phyloP scores from a whole-genome alignment of 2,113 vertebrate genomes.

The Oryzias javanicus region DNA sequence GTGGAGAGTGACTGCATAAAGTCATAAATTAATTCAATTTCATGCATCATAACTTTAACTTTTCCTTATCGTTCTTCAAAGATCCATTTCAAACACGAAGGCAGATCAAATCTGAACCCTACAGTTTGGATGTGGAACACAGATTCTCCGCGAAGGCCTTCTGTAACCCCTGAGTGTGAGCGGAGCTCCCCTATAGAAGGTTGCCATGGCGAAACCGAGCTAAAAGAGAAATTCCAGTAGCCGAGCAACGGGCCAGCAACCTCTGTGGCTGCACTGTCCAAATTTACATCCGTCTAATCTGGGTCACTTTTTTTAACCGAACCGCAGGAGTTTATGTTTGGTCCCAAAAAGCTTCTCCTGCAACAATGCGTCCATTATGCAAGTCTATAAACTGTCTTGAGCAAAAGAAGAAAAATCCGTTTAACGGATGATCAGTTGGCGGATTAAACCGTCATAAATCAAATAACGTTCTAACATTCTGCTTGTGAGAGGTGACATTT shows the following conservation, averaged over 20 bases:
- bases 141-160: not conserved
- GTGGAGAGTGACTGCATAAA: not conserved
- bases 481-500: too few relatives aligned
- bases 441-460: too few relatives aligned
- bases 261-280: not conserved
- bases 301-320: slow-evolving; percentile 28
- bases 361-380: slow-evolving; percentile 30
- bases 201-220: slow-evolving; percentile 18
- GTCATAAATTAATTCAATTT: not conserved
- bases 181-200: not conserved
- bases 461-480: too few relatives aligned
- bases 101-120: too few relatives aligned
- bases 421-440: too few relatives aligned
- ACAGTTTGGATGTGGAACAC: not conserved
- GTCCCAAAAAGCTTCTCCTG: slow-evolving; percentile 2
- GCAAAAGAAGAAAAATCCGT: too few relatives aligned
- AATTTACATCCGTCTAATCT: slow-evolving; percentile 25
- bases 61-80: too few relatives aligned
- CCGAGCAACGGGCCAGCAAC: slow-evolving; percentile 24
- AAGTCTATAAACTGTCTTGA: too few relatives aligned
- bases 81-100: too few relatives aligned
- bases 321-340: not conserved
- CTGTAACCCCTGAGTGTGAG: not conserved
- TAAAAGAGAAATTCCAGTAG: slow-evolving; percentile 18
- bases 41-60: too few relatives aligned